phyloP scores from a whole-genome alignment of 2,797 vertebrate genomes.

The Cercopithecus neglectus region DNA sequence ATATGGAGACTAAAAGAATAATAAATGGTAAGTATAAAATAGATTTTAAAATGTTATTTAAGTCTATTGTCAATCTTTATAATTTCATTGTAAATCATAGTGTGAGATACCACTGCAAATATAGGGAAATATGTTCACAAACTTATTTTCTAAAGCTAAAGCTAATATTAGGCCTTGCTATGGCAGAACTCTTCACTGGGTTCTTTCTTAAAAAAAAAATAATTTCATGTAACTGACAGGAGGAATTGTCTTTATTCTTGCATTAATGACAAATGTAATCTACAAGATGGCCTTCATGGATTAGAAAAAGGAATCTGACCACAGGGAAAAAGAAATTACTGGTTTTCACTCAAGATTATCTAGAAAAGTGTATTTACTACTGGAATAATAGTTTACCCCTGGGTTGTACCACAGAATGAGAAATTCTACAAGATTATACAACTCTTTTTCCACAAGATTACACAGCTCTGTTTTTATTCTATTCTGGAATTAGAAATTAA shows the following conservation, averaged over 20 bases:
- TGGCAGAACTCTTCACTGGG: neutral
- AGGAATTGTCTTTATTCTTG: neutral
- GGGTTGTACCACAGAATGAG: neutral
- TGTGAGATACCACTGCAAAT: neutral
- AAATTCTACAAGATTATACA: neutral
- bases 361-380: neutral
- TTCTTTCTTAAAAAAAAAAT: neutral
- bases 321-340: neutral
- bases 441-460: neutral
- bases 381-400: neutral
- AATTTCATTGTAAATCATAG: neutral
- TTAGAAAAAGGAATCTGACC: neutral
- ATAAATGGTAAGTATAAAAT: neutral
- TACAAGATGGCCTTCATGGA: neutral
- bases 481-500: neutral
- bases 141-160: neutral
- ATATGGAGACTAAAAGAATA: neutral
- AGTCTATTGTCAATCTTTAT: neutral
- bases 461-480: neutral
- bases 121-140: neutral
- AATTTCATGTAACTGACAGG: neutral
- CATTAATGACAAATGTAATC: neutral
- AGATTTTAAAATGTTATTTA: neutral
- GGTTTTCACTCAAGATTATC: neutral
- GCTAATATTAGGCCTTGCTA: neutral